Base-by-base conservation (phyloP, 2,113 vertebrate genomes). In the Philantomba maxwellii region DNA sequence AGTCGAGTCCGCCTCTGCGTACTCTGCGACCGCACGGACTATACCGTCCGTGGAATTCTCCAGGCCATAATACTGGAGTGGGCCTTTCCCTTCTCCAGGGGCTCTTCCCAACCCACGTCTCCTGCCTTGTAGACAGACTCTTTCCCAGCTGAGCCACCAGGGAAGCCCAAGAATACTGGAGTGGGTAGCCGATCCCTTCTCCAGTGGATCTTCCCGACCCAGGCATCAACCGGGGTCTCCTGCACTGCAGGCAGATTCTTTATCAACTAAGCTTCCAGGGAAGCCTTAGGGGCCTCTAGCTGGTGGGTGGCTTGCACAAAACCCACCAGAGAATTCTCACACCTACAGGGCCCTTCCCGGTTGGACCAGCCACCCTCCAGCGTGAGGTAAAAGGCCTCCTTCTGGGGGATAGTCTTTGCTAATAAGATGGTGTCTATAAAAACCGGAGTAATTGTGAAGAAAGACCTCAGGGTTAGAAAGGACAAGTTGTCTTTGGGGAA, bases 401-500 rank as follows among this genome's bases (percentile, higher is more conserved):
- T 70, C 33, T 0, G 4, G 23, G 16, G 16, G 11, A 47, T 1
- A 16, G 0, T n/a, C 16, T 36, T 33, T 45, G 28, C 82, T 43
- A 51, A 9, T 0, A 36, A 75, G 86, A 26, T 28, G 11, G 15
- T 21, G 39, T 60, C 58, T 39, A 14, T 53, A 64, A 51, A 75
- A 45, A 49, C 6, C 1, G 1, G 36, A 53, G 14, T 11, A 36
- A 14, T 6, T 15, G 30, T 55, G 36, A 28, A 36, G 60, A 43
- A 47, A 25, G 26, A n/a, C 25, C 45, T n/a, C n/a, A 26, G 75
- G 49, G 57, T 11, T 43, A 14, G 55, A 36, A 11, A 26, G 45
- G 28, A 83, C 36, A 64, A 8, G 33, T 1, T 4, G 3, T 23
- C 23, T 88, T 3, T 30, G 60, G 26, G 77, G 66, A 60, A 17